Percentiles rank a stretch among this genome's conserved stretches.
phyloP scores from a whole-genome alignment of 2,113 vertebrate species.

The Hippocampus guttulatus region DNA sequence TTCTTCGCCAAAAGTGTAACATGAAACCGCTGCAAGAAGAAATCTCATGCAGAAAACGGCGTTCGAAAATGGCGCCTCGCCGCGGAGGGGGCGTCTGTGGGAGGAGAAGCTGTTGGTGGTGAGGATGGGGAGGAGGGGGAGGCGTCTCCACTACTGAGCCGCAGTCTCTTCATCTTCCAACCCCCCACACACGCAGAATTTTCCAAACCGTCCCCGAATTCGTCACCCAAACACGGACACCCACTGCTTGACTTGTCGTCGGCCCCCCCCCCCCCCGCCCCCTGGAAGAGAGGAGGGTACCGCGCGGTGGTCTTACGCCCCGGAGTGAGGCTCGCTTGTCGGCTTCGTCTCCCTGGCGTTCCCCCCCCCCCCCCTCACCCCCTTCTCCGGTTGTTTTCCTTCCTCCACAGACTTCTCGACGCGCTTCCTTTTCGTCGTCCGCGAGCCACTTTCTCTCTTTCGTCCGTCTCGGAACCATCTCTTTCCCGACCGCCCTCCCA shows the following conservation, averaged over 20 bases:
- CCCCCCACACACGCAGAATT: neutral
- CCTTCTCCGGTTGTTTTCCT: neutral
- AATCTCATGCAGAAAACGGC: slow-evolving; percentile 44
- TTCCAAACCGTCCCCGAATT: slow-evolving; percentile 45
- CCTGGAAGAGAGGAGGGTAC: neutral
- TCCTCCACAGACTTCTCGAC: neutral
- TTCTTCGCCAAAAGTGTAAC: slow-evolving; percentile 48
- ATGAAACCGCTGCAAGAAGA: slow-evolving; percentile 54
- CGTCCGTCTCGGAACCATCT: neutral
- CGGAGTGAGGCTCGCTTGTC: neutral
- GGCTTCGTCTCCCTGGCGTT: neutral
- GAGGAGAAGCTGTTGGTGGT: slow-evolving; percentile 1
- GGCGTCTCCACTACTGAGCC: slow-evolving; percentile 26
- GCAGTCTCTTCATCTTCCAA: slow-evolving; percentile 30
- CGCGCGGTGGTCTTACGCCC: neutral
- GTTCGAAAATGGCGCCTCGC: slow-evolving; percentile 70
- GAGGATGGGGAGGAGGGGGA: neutral
- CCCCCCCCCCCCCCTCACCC: neutral
- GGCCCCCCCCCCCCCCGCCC: neutral
- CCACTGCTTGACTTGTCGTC: neutral
- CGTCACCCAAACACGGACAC: slow-evolving; percentile 33
- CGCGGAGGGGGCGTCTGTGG: slow-evolving; percentile 42
- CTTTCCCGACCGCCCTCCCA: neutral
- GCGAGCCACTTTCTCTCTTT: neutral
- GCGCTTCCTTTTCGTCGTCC: neutral